These are phyloP conservation scores for Sapajus apella DNA, from an alignment of 2,113 vertebrate genomes.

Conservation along the genomic window DNA sequence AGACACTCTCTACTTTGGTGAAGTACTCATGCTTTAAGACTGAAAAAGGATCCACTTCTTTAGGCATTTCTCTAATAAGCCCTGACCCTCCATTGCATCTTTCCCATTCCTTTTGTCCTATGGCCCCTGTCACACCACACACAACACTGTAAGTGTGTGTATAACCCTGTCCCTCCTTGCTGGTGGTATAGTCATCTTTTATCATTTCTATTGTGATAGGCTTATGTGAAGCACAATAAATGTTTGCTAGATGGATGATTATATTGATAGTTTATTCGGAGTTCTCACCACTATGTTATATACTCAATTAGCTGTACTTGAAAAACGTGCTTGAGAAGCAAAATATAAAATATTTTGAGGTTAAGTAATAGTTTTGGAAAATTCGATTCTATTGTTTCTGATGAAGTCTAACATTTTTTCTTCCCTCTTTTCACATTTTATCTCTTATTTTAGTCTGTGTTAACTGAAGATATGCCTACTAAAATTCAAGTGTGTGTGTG, in stretches of 20 bases:
- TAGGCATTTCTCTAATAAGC: background rate
- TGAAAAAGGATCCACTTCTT: background rate
- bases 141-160: background rate
- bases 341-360: conserved; percentile 23
- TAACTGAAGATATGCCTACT: background rate
- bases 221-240: background rate
- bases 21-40: background rate
- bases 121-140: background rate
- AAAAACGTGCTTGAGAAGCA: background rate
- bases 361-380: background rate
- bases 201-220: background rate
- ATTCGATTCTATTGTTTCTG: background rate
- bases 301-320: background rate
- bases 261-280: background rate
- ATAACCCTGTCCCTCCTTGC: background rate
- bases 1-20: background rate
- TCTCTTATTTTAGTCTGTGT: background rate
- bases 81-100: no score
- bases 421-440: background rate
- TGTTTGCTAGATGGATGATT: background rate
- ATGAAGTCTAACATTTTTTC: background rate
- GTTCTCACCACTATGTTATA: background rate
- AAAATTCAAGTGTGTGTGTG: background rate
- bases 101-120: background rate
- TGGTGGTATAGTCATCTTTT: background rate